phyloP scores from a whole-genome alignment of 2,113 vertebrate genomes.

The Paratilapia polleni region DNA sequence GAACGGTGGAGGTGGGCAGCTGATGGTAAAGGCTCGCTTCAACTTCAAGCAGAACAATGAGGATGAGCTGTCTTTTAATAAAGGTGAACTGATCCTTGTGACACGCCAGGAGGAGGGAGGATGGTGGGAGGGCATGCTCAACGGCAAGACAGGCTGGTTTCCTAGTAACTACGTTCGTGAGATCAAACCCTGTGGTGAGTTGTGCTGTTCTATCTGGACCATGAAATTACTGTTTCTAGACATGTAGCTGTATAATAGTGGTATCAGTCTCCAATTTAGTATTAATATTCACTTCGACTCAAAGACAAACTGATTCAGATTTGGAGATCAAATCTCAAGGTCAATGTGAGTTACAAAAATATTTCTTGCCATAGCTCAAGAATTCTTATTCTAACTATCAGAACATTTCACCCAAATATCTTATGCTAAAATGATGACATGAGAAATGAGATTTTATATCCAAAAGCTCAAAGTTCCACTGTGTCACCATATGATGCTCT shows the following conservation, averaged over 20 bases:
- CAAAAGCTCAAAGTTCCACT: neutral
- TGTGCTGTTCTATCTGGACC: neutral
- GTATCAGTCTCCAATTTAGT: neutral
- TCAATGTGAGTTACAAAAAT: neutral
- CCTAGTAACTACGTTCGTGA: constrained; percentile 99
- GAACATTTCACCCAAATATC: neutral
- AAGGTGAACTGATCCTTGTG: constrained; percentile 95
- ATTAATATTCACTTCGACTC: neutral
- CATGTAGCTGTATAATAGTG: neutral
- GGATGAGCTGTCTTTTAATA: constrained; percentile 94
- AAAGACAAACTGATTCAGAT: neutral
- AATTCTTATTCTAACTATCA: neutral
- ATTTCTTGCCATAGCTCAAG: neutral
- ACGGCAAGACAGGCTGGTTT: constrained; percentile 96
- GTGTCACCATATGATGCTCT: neutral
- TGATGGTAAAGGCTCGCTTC: constrained; percentile 96
- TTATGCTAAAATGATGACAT: neutral
- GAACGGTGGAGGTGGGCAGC: constrained; percentile 88
- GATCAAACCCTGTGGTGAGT: constrained; percentile 94
- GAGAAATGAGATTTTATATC: neutral
- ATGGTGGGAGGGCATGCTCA: constrained; percentile 97
- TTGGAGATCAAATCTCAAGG: neutral
- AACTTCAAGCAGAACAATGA: constrained; percentile 99
- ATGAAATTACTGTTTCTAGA: neutral
- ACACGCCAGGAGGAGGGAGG: constrained; percentile 96